Base-by-base conservation (phyloP, 2,888 invertebrate species). In the Heliconius cydno region DNA sequence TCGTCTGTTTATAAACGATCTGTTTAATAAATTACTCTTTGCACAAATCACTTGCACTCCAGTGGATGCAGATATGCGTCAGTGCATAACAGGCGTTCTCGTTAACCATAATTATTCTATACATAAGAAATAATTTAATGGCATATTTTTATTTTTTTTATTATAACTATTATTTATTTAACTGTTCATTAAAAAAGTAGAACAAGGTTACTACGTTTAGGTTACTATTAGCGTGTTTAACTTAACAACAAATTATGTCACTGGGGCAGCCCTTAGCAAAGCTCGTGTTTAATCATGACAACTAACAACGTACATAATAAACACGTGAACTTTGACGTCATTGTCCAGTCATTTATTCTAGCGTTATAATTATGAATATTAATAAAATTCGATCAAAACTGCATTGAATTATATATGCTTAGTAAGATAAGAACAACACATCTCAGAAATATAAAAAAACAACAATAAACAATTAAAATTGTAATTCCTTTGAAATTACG, bases 241-340 rank as follows among this genome's bases (percentile, higher is more conserved):
- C 41, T 6, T 7, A 41, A 9, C 41, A 46, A 25, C 41, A 25
- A 70, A 46, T 25, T 46, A 46, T 70, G 70, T 57, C 52, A 73
- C 60, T 57, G 34, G 60, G 73, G 73, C 57, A 30, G 34, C n/a
- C 7, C 34, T 57, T 28, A 19, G 68, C 63, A 74, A 66, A 66
- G 57, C 10, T 74, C 70, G 46, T 28, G 41, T 38, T 75, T 77
- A 34, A 66, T 72, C 34, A 68, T 66, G n/a, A 79, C 66, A 77
- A 70, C 73, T 34, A 60, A 65, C 25, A 65, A 65, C 28, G 63
- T 65, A 12, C 13, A 73, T 60, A 60, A 41, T 70, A 74, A 76
- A 38, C 74, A 80, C 78, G 76, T 80, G 68, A 74, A 28, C 30
- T 22, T 34, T 82, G 79, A 82, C 79, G 80, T 80, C 82, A 79